These are phyloP conservation scores for Cyanoliseus patagonus DNA, from an alignment of 2,113 vertebrate genomes.

Conservation along the genomic window DNA sequence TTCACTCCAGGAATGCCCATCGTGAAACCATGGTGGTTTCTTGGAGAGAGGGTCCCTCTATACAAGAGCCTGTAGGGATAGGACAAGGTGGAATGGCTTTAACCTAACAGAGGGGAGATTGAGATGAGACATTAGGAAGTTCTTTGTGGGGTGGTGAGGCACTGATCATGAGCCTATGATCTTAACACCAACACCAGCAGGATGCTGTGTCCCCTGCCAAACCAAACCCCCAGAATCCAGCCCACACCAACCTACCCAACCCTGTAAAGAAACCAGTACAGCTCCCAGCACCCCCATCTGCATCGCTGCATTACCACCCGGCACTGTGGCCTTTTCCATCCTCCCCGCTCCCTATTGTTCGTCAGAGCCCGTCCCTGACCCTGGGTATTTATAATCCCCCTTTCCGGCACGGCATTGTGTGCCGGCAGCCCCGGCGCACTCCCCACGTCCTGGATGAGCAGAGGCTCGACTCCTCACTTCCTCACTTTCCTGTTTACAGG, in stretches of 20 bases:
- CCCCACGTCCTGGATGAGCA: conserved; percentile 65
- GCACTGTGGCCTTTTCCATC: neutral
- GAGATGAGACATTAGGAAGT: neutral
- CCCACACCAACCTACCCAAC: neutral
- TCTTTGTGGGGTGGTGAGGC: neutral
- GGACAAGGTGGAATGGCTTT: neutral
- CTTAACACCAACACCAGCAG: neutral
- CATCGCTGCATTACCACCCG: accelerated
- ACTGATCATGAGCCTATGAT: neutral
- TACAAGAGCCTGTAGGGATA: neutral
- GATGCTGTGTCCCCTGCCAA: neutral
- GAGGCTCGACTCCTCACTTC: conserved; percentile 59
- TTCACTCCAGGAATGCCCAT: neutral
- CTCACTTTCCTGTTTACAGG: conserved; percentile 79
- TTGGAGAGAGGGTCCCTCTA: neutral
- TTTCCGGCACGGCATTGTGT: conserved; percentile 75
- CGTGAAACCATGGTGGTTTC: neutral
- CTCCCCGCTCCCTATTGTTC: conserved; percentile 72
- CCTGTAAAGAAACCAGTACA: neutral
- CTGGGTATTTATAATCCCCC: conserved; percentile 76
- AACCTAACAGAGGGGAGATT: neutral
- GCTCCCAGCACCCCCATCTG: neutral
- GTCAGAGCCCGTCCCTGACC: conserved; percentile 71
- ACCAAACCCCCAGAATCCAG: neutral
- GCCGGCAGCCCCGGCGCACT: conserved; percentile 29